These are phyloP conservation scores for Caenorhabditis panamensis DNA, from an alignment of 2,888 invertebrate species.

Conservation along the genomic window DNA sequence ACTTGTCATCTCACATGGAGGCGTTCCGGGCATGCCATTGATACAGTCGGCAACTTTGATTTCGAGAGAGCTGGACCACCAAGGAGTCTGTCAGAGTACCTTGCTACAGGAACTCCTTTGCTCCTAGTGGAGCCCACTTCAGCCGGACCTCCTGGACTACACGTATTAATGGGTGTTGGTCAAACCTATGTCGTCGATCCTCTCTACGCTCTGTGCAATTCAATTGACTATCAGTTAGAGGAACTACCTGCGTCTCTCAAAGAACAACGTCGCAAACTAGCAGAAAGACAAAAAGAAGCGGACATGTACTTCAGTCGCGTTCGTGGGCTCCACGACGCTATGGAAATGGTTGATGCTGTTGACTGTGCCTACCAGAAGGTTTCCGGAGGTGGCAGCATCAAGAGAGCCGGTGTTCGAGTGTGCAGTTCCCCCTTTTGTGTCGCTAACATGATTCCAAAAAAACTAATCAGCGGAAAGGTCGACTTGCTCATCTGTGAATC, in stretches of 20 bases:
- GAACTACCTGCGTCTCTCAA: neutral
- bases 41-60: neutral
- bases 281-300: neutral
- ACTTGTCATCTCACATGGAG: neutral
- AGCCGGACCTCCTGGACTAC: neutral
- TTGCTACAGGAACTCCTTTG: neutral
- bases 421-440: neutral
- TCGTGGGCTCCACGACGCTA: neutral
- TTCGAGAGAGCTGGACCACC: neutral
- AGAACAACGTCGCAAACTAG: neutral
- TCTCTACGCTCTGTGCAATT: neutral
- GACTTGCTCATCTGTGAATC: too few species aligned
- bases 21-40: neutral
- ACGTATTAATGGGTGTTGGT: neutral
- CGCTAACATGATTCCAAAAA: neutral
- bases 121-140: neutral
- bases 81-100: neutral
- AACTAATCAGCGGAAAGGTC: neutral
- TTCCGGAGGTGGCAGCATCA: neutral
- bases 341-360: neutral
- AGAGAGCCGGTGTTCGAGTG: neutral
- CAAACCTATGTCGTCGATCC: slow-evolving; percentile 1
- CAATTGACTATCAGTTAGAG: neutral
- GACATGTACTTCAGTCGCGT: neutral
- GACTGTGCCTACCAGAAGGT: neutral